Evolutionary conservation across 2,888 invertebrate species (phyloP).

Genomic region (Rhagophthalmus giganteus): DNA sequence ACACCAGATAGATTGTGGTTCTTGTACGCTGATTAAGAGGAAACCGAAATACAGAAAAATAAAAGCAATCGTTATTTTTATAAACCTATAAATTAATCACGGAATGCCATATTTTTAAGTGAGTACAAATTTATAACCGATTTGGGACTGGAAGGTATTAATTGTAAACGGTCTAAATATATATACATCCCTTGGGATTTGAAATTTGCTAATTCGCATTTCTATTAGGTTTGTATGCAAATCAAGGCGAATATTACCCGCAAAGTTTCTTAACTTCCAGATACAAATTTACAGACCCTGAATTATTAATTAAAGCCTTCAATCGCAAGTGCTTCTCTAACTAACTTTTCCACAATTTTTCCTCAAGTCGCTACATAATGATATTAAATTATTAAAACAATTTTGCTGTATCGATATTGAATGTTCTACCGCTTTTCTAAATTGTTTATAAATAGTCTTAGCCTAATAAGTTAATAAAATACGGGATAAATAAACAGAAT

Average conservation of each 20-base stretch:
- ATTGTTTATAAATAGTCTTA: no score
- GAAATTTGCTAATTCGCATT: constrained; percentile 37
- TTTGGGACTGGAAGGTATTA: constrained; percentile 31
- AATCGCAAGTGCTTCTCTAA: constrained; percentile 17
- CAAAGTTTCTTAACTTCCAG: constrained; percentile 27
- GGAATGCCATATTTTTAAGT: constrained; percentile 19
- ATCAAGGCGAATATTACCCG: constrained; percentile 32
- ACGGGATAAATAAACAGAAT: no score
- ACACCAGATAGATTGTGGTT: constrained; percentile 6
- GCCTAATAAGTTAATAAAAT: no score
- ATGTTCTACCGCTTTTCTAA: no score
- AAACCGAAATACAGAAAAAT: constrained; percentile 13
- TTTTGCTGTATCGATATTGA: no score
- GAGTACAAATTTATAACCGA: constrained; percentile 22
- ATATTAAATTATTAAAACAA: neutral
- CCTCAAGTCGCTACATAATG: constrained; percentile 2
- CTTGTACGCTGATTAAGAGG: constrained; percentile 8
- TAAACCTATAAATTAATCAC: constrained; percentile 22
- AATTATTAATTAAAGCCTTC: constrained; percentile 25
- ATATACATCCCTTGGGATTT: constrained; percentile 31
- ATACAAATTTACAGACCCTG: constrained; percentile 26
- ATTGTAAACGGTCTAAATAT: constrained; percentile 33
- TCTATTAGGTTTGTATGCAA: constrained; percentile 40
- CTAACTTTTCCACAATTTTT: constrained; percentile 12
- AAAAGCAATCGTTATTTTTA: constrained; percentile 12